phyloP scores from a whole-genome alignment of 1,140 invertebrate species.

The Pogonomyrmex barbatus region DNA sequence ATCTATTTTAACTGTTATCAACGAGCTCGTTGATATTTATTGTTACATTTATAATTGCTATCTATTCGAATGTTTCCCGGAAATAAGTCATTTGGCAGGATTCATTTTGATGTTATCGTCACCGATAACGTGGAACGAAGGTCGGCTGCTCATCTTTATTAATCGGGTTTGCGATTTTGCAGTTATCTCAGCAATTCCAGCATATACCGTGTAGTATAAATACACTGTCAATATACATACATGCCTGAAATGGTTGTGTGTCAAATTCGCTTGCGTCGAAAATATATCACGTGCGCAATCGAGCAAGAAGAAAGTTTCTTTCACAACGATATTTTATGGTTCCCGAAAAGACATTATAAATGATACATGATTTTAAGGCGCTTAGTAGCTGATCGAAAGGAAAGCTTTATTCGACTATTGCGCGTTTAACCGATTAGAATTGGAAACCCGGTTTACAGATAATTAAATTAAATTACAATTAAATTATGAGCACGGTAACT shows the following conservation, averaged over 20 bases:
- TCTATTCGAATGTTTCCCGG: constrained; percentile 42
- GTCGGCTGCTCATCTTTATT: neutral
- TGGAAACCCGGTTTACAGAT: neutral
- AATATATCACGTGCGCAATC: constrained; percentile 13
- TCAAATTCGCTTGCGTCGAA: neutral
- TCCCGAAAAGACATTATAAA: constrained; percentile 10
- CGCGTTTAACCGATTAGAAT: neutral
- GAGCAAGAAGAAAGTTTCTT: constrained; percentile 11
- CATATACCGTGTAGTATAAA: neutral
- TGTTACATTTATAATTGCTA: constrained; percentile 58
- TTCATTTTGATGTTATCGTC: constrained; percentile 25
- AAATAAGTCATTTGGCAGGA: constrained; percentile 61
- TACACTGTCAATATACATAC: neutral
- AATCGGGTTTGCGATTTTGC: constrained; percentile 16
- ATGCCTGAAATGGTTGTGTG: neutral
- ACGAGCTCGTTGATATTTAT: constrained; percentile 22
- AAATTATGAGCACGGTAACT: neutral
- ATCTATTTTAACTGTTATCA: constrained; percentile 4
- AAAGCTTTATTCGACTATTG: neutral
- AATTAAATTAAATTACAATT: constrained; percentile 10
- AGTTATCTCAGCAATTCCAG: constrained; percentile 21
- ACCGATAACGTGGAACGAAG: constrained; percentile 33
- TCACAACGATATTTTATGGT: neutral
- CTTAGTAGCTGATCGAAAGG: neutral
- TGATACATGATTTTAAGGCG: neutral